Percentiles rank a stretch among this genome's conserved stretches.
phyloP scores from a whole-genome alignment of 2,888 invertebrate species.

The Chamaedrilus cognettii region DNA sequence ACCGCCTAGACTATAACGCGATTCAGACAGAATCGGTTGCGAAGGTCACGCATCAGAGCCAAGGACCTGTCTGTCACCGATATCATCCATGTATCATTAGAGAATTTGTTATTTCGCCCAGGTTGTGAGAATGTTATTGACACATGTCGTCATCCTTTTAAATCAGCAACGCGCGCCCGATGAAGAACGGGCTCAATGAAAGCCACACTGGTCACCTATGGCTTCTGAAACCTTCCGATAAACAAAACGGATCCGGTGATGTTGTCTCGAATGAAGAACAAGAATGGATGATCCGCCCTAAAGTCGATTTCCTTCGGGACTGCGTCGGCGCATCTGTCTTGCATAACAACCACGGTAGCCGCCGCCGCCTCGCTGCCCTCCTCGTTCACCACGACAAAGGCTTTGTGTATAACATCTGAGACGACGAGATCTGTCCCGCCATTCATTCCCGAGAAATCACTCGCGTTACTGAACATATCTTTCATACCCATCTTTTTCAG shows the following conservation, averaged over 20 bases:
- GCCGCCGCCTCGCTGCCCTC: constrained; percentile 46
- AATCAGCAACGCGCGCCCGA: too few species aligned
- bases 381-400: constrained; percentile 48
- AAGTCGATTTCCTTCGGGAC: constrained; percentile 18
- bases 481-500: constrained; percentile 33
- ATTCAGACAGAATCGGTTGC: too few species aligned
- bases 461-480: constrained; percentile 40
- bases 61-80: too few species aligned
- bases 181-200: too few species aligned
- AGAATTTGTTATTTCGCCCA: too few species aligned
- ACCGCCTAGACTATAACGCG: too few species aligned
- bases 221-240: constrained; percentile 25
- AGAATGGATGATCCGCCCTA: constrained; percentile 34
- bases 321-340: not conserved
- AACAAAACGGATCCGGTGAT: constrained; percentile 30
- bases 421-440: constrained; percentile 41
- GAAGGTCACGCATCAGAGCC: too few species aligned
- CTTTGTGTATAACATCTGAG: constrained; percentile 52
- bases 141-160: too few species aligned
- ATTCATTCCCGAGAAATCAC: constrained; percentile 51
- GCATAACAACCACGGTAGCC: constrained; percentile 37
- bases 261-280: constrained; percentile 36
- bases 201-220: not conserved
- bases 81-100: too few species aligned
- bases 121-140: too few species aligned